phyloP scores from a whole-genome alignment of 2,888 invertebrate genomes.

The Xestia rhomboidea region DNA sequence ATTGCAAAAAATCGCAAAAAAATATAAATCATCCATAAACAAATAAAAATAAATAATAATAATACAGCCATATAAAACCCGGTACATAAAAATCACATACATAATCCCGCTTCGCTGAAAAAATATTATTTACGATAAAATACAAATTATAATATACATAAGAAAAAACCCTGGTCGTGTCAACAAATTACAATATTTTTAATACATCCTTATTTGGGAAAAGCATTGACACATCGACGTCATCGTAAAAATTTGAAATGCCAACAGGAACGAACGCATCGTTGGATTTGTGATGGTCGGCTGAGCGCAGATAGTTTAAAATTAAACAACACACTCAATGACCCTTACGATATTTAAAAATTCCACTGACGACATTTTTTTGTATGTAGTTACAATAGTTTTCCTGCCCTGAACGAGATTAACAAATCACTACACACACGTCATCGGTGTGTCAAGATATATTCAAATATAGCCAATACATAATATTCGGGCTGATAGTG shows the following conservation, averaged over 20 bases:
- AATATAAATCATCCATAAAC: constrained; percentile 17
- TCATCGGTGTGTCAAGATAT: not conserved
- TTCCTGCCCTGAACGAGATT: not conserved
- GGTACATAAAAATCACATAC: constrained; percentile 56
- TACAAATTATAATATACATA: constrained; percentile 40
- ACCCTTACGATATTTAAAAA: not conserved
- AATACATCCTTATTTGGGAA: constrained; percentile 33
- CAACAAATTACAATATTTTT: constrained; percentile 58
- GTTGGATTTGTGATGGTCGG: not conserved
- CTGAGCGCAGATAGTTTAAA: not conserved
- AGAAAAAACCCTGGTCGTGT: constrained; percentile 60
- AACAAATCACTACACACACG: constrained; percentile 4
- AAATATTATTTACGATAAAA: constrained; percentile 32
- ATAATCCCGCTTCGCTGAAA: constrained; percentile 35
- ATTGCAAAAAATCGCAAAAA: constrained; percentile 16
- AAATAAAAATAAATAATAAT: constrained; percentile 39
- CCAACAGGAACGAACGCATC: not conserved
- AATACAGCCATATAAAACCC: constrained; percentile 56
- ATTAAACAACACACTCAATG: not conserved
- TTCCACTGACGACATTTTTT: not conserved
- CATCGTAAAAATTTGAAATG: not conserved
- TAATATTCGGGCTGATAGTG: not conserved
- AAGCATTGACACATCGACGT: not conserved
- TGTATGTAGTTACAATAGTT: constrained; percentile 15
- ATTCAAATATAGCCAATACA: constrained; percentile 28